Base-by-base conservation (phyloP, 2,113 vertebrate species). In the Proteles cristata region DNA sequence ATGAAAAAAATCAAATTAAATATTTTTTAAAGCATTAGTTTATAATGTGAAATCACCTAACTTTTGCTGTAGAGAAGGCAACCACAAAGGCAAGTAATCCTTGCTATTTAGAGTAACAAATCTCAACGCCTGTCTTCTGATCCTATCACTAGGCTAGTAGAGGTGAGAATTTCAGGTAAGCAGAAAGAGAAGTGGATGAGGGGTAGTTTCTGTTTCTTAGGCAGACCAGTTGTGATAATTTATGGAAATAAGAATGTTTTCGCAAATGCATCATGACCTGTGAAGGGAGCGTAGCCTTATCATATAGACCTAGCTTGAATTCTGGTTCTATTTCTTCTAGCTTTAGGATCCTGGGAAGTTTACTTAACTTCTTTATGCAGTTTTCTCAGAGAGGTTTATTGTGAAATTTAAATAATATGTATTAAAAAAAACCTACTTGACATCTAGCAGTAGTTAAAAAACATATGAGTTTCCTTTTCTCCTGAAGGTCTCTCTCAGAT, bases 381-480 rank as follows among this genome's bases (percentile, higher is more conserved):
- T 87, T 96, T 90, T 86, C 26, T 88, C n/a, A 55, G 7, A n/a
- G 76, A 79, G 15, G 21, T 31, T 79, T 86, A n/a, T 91, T 93
- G 23, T 76, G 53, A 90, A 97, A 83, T 93, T 77, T 39, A 76
- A 94, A 81, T n/a, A 55, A 61, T 28, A 14, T 93, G 4, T 66
- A 25, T 61, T 39, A 39, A 10, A 58, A 92, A 90, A 94, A n/a
- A 68, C 73, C 33, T 39, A 76, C 11, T 81, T 69, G 58, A 96
- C 16, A 50, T 96, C 55, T 76, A 89, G 55, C 48, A 68, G 28
- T 88, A 58, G 23, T 74, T 96, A 63, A 88, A 68, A 90, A 94
- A 53, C 21, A 25, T 48, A 53, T 90, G 74, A 77, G 89, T 81
- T 84, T 85, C 26, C 26, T 88, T 94, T 96, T 86, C 43, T 74